Evolutionary conservation across 2,888 invertebrate genomes (phyloP).

Genomic region (Leptopilina myrica): DNA sequence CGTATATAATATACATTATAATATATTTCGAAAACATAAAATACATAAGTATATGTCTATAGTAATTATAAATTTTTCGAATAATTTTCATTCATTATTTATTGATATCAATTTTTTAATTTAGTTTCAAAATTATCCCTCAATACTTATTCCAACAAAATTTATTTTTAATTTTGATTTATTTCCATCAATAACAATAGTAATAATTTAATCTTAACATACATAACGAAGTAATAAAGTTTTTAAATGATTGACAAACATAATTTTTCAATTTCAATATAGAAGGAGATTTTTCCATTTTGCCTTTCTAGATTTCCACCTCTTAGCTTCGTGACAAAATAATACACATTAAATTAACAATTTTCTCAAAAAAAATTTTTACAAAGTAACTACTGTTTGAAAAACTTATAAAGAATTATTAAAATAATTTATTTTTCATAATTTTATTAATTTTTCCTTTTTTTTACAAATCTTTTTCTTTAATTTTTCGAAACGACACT

Average conservation of each 20-base stretch:
- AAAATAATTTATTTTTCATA: not conserved
- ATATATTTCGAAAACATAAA: not conserved
- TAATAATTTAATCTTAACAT: not conserved
- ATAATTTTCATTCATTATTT: not conserved
- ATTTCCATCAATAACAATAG: not conserved
- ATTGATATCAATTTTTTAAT: not conserved
- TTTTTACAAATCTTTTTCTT: not conserved
- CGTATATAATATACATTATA: constrained; percentile 49
- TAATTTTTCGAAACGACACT: not conserved
- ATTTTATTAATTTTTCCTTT: no score
- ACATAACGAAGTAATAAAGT: not conserved
- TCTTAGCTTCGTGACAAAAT: not conserved
- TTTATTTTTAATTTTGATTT: not conserved
- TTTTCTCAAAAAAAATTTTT: no score
- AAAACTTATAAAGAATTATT: no score
- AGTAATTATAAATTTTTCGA: not conserved
- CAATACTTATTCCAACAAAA: not conserved
- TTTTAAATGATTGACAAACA: not conserved
- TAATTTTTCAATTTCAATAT: not conserved
- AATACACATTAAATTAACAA: not conserved
- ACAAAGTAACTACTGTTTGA: no score
- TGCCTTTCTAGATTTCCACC: not conserved
- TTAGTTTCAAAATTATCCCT: not conserved
- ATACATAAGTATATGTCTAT: not conserved
- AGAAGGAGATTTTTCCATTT: not conserved